phyloP scores from a whole-genome alignment of 2,888 invertebrate species.

The Eristalis arbustorum region DNA sequence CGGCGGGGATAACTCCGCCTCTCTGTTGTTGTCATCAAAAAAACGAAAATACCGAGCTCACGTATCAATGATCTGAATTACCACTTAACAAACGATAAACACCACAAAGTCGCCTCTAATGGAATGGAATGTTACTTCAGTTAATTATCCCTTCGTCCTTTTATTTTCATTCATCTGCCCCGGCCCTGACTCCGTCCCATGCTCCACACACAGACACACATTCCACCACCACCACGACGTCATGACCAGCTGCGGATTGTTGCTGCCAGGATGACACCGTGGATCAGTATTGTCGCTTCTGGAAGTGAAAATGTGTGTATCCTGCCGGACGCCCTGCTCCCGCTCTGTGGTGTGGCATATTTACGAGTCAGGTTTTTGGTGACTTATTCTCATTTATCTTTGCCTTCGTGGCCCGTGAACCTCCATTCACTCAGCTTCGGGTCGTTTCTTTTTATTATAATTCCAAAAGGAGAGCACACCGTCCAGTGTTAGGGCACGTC shows the following conservation, averaged over 20 bases:
- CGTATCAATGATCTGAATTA: conserved; percentile 25
- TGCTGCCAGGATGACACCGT: conserved; percentile 21
- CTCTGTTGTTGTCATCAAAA: not conserved
- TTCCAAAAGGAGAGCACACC: not conserved
- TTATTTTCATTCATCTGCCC: conserved; percentile 4
- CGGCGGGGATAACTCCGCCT: not conserved
- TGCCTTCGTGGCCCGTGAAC: conserved; percentile 2
- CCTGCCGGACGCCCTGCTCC: not conserved
- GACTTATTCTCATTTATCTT: conserved; percentile 44
- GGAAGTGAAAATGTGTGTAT: conserved; percentile 14
- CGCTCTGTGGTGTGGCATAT: conserved; percentile 14
- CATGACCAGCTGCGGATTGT: not conserved
- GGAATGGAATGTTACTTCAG: conserved; percentile 36
- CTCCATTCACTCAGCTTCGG: conserved; percentile 23
- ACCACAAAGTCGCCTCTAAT: conserved; percentile 39
- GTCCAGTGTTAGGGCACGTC: not conserved
- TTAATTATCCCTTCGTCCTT: conserved; percentile 34
- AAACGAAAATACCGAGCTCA: not conserved
- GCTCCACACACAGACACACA: not conserved
- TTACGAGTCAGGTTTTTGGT: conserved; percentile 33
- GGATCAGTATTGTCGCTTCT: conserved; percentile 45
- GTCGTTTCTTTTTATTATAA: conserved; percentile 42
- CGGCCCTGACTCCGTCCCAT: conserved; percentile 3
- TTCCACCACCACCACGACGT: too few species aligned
- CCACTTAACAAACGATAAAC: conserved; percentile 55